These are phyloP conservation scores for Lucinisca nassula DNA, from an alignment of 2,888 invertebrate species.

Conservation along the genomic window DNA sequence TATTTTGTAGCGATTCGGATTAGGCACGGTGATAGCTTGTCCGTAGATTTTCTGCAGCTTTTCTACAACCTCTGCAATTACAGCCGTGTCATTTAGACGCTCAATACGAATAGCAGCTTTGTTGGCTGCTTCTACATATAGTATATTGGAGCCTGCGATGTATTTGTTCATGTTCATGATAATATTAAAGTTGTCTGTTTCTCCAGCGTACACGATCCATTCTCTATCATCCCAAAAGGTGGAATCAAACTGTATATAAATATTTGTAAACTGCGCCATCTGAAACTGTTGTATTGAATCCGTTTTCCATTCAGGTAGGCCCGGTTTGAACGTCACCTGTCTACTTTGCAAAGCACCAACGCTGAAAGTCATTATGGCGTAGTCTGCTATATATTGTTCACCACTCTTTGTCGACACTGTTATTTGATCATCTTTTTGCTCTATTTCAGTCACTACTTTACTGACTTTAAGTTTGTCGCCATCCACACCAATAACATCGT, in stretches of 20 bases:
- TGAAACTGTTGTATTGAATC: slow-evolving; percentile 15
- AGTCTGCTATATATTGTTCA: slow-evolving; percentile 39
- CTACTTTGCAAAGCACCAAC: too few relatives aligned
- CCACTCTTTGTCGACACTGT: slow-evolving; percentile 46
- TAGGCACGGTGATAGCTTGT: not conserved
- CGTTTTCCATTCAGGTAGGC: slow-evolving; percentile 4
- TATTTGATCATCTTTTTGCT: slow-evolving; percentile 28
- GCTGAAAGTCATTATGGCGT: slow-evolving; percentile 64
- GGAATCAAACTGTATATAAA: slow-evolving; percentile 5
- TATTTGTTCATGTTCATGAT: not conserved
- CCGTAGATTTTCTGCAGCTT: not conserved
- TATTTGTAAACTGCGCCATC: not conserved
- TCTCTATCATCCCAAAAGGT: slow-evolving; percentile 11
- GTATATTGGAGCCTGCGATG: not conserved
- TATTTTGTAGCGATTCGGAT: not conserved
- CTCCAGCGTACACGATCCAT: slow-evolving; percentile 6
- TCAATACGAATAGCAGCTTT: not conserved
- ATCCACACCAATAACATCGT: not conserved
- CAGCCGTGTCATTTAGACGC: not conserved
- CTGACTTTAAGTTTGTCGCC: slow-evolving; percentile 40
- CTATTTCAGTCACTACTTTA: slow-evolving; percentile 40
- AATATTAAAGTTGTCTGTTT: not conserved
- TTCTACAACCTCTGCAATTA: not conserved
- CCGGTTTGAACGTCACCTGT: not conserved
- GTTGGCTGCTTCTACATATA: not conserved